Conservation (phyloP, 2,113 vertebrate genomes). For the Spermophilus dauricus region DNA sequence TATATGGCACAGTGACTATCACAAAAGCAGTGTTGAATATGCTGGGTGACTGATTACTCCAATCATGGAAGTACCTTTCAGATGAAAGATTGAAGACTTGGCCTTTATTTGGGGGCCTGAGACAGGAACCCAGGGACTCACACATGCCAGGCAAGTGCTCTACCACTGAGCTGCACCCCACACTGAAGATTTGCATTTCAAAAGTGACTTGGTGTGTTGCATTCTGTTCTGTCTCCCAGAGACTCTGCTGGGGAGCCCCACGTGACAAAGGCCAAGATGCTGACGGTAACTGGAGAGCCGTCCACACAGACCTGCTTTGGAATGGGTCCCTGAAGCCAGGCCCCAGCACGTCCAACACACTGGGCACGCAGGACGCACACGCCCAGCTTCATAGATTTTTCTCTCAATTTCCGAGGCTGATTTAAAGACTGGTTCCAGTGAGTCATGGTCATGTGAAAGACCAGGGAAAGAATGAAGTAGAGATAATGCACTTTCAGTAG, state of each 20-base stretch:
- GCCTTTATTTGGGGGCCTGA: neutral
- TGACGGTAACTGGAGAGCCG: neutral
- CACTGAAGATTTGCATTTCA: neutral
- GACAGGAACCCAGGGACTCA: neutral
- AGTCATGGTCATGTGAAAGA: neutral
- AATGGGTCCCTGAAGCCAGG: neutral
- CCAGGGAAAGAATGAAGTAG: neutral
- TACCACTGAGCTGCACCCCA: too few relatives aligned
- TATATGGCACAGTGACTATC: neutral
- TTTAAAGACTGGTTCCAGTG: neutral
- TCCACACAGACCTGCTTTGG: neutral
- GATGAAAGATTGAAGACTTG: neutral
- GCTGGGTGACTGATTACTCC: neutral
- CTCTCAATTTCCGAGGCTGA: neutral
- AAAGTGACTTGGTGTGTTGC: neutral
- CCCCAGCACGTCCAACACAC: neutral
- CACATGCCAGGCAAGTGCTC: too few relatives aligned
- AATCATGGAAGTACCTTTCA: neutral
- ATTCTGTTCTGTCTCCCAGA: neutral
- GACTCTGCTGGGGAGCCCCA: neutral
- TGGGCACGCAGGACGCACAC: too few relatives aligned
- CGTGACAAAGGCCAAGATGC: neutral
- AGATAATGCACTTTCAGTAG: neutral
- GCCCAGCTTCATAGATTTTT: neutral
- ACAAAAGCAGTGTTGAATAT: neutral